Evolutionary conservation across 1,140 invertebrate species (phyloP).

Genomic region (Ceratina japonica): DNA sequence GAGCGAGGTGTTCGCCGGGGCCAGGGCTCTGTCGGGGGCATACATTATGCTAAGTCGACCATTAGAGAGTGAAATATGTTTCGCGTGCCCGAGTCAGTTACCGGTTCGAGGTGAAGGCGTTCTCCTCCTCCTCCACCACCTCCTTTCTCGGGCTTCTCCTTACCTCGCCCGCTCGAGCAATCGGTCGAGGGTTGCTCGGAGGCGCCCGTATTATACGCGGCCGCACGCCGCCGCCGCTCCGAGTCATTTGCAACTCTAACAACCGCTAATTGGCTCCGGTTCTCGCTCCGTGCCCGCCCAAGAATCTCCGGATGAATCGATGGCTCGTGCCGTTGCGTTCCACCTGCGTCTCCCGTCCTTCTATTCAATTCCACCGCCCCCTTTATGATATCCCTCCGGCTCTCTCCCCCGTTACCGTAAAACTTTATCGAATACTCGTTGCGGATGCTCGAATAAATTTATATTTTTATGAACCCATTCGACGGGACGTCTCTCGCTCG

Average conservation of each 20-base stretch:
- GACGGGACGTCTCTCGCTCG: no score
- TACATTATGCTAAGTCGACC: slow-evolving; percentile 73
- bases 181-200: slow-evolving; percentile 44
- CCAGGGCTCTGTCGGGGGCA: slow-evolving; percentile 57
- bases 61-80: slow-evolving; percentile 72
- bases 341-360: neutral
- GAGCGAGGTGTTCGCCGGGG: slow-evolving; percentile 4
- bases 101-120: slow-evolving; percentile 51
- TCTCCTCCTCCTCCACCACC: slow-evolving; percentile 33
- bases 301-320: neutral
- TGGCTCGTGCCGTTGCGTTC: neutral
- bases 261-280: slow-evolving; percentile 64
- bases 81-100: slow-evolving; percentile 72
- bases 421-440: neutral
- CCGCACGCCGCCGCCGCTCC: slow-evolving; percentile 23
- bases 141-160: neutral
- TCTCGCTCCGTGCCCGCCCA: neutral
- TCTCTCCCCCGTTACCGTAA: neutral
- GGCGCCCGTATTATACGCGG: slow-evolving; percentile 54
- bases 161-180: slow-evolving; percentile 26
- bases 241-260: slow-evolving; percentile 69
- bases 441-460: no score
- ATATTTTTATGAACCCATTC: no score
- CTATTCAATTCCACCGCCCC: neutral
- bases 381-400: no score